Base-by-base conservation (phyloP, 2,888 invertebrate genomes). In the Thera obeliscata region DNA sequence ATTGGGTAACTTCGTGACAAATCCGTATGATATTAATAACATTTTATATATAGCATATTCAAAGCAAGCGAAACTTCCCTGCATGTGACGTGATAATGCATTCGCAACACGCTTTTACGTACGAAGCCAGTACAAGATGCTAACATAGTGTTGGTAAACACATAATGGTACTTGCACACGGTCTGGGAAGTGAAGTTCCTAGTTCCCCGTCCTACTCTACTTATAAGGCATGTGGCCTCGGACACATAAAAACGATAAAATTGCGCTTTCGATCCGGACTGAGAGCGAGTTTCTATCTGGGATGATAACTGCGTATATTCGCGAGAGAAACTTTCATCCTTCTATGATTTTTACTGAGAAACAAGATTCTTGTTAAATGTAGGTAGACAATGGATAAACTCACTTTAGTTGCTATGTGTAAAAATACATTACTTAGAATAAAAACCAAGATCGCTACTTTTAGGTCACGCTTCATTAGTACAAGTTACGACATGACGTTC, bases 191-290 rank as follows among this genome's bases (percentile, higher is more conserved):
- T 74, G 74, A 76, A 74, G 74, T 77, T 76, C 75, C 69, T 75
- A 77, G 72, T 76, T 76, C 76, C 70, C 71, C 75, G 82, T 72
- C 75, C 82, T 80, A 81, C 82, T 83, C 79, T 76, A 81, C 80
- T 80, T 83, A 75, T 72, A 76, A 71, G 75, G 79, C 72, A 76
- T 85, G 85, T 82, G 80, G 84, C 78, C 78, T 74, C 76, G 80
- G 73, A 74, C 81, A 74, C 72, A 73, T 81, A 88, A 89, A 90
- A 90, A 89, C 82, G 78, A 82, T 85, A 84, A 83, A 86, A 82
- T 75, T 82, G 83, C 88, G 90, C 91, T 93, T 92, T 93, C 92
- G 84, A 90, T 91, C 91, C 88, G 89, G 88, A 85, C 84, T 77
- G 74, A 73, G 80, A 79, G 79, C 88, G 74, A 87, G 90, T 90